Base-by-base conservation (phyloP, 2,113 vertebrate genomes). In the Fulica atra region DNA sequence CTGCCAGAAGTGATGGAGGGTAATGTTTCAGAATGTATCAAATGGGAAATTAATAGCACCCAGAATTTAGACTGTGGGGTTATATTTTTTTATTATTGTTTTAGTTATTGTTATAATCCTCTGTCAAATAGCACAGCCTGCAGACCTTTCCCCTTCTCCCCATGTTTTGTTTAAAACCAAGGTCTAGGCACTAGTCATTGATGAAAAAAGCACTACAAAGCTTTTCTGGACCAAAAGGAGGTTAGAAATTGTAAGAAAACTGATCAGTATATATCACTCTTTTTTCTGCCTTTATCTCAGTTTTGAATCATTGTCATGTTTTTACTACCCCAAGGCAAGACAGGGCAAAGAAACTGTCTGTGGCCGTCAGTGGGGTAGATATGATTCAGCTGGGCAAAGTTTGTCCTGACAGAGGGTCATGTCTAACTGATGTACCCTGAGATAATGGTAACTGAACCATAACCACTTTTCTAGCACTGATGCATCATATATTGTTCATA, bases 1-100 rank as follows among this genome's bases (percentile, higher is more conserved):
- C 44, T 31, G 19, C 12, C 65, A 19, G 21, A 85, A 78, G 4
- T 48, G 15, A 25, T 46, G 10, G 20, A 63, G 7, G 2, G 2
- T 48, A 63, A 66, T 11, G 2, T 48, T 86, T 44, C 33, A 71
- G 23, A 78, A 79, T 6, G 9, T 29, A 60, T 4, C 19, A 83
- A 77, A 64, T 16, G 6, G 10, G 35, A 83, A 88, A 76, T 50
- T 88, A 71, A 44, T 15, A 80, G 6, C 25, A 83, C 8, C 2
- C 8, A 64, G 9, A 46, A 83, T 20, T 54, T 46, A 25, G 10
- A 17, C 1, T 33, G 10, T 44, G 9, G 3, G 17, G 0, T 2
- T 56, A 26, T 68, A 7, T 35, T 7, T 35, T 84, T 35, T 2
- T 38, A n/a, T 35, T 51, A 25, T 51, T 51, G 50, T 50, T 50